Evolutionary conservation across 1,140 invertebrate species (phyloP), one percentile per base, ranked within the genome.

Genomic region (Polyergus mexicanus): DNA sequence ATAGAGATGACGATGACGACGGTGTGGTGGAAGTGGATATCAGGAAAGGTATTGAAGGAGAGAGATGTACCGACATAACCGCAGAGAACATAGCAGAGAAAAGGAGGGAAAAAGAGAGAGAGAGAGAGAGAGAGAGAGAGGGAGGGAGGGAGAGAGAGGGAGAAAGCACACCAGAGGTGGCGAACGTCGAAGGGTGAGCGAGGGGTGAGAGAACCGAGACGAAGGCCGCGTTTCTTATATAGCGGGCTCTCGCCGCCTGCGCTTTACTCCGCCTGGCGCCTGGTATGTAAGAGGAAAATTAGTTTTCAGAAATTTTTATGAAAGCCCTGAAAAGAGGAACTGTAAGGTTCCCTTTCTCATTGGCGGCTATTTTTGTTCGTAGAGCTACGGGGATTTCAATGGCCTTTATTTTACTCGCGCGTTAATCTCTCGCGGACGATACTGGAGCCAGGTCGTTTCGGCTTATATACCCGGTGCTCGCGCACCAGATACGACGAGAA

Each of bases 261-360:
- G 89, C 90, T 16, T 28, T 16, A 88, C 85, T 87, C 86, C 89
- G 91, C 89, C 91, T 54, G 22, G 88, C 81, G 75, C 77, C 85
- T 86, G 63, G 68, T 90, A 90, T 87, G 81, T 85, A 88, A 91
- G 90, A 92, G 89, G 92, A 93, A 94, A 94, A 94, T 94, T 94
- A 94, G 94, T 94, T 94, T 94, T 94, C 94, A 94, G 93, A 94
- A 93, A 93, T 94, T 94, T 94, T 94, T 94, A 94, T 94, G 93
- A 94, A 94, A 94, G 94, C 91, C 78, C 56, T 94, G 94, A 94
- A 94, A 94, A 91, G 92, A 93, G 47, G 16, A 94, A 93, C 91
- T 92, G 93, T 93, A 92, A 94, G 93, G 93, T 94, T 93, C 92
- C 92, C 94, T 94, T 94, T 94, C 93, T 94, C 93, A 94, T 94